Evolutionary conservation across 2,888 invertebrate genomes (phyloP).

Genomic region (Acrocyrtus sp.): DNA sequence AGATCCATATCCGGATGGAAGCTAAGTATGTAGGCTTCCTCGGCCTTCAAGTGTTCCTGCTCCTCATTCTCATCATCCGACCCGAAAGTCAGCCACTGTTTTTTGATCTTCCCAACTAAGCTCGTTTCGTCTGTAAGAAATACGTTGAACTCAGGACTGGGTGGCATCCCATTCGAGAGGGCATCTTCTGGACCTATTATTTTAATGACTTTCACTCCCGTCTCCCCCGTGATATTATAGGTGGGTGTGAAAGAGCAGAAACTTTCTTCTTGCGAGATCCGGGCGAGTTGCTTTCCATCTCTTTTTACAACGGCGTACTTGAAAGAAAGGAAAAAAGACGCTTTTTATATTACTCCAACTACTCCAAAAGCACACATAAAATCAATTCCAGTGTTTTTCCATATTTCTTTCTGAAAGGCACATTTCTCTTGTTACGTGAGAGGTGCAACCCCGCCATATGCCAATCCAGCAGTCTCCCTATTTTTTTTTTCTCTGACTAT

Average conservation of each 20-base stretch:
- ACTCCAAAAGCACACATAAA: background rate
- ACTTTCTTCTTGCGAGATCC: slow-evolving; percentile 52
- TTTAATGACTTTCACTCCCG: slow-evolving; percentile 50
- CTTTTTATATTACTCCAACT: too few species aligned
- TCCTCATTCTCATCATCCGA: slow-evolving; percentile 33
- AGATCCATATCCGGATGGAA: slow-evolving; percentile 58
- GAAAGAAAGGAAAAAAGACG: slow-evolving; percentile 12
- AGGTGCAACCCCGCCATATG: too few species aligned
- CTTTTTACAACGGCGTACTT: slow-evolving; percentile 50
- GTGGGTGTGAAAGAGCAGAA: slow-evolving; percentile 58
- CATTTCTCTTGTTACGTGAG: too few species aligned
- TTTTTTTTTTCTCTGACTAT: too few species aligned
- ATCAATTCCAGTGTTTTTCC: background rate
- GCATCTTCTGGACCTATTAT: slow-evolving; percentile 47
- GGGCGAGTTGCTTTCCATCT: slow-evolving; percentile 48
- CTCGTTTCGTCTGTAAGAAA: slow-evolving; percentile 54
- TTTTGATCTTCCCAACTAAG: slow-evolving; percentile 54
- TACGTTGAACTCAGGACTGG: slow-evolving; percentile 52
- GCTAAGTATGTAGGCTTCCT: slow-evolving; percentile 51
- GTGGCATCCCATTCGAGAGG: slow-evolving; percentile 51
- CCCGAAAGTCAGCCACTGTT: slow-evolving; percentile 55
- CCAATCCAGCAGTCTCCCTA: too few species aligned
- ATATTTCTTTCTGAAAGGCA: background rate
- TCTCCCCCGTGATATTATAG: slow-evolving; percentile 45
- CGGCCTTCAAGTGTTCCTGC: slow-evolving; percentile 45